Base-by-base conservation (phyloP, 2,888 invertebrate genomes). In the Ornithoptera alexandrae region DNA sequence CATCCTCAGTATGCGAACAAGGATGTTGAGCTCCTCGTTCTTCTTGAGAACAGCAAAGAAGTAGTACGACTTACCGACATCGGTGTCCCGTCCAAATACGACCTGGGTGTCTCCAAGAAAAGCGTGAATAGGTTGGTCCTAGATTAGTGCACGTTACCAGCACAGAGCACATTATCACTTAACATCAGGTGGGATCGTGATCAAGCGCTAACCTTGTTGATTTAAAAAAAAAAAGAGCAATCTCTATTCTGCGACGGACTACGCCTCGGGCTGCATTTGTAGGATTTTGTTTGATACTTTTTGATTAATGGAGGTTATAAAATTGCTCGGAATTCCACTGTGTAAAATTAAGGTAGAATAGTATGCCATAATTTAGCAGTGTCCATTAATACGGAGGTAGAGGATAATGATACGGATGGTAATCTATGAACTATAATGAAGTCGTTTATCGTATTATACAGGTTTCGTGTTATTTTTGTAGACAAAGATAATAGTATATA, bases 181-280 rank as follows among this genome's bases (percentile, higher is more conserved):
- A 30, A 30, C 3, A 30, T 30, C 30, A 30, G 30, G 30, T 30
- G 30, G 30, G 30, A 30, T 30, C 30, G 30, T 30, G 30, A 30
- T 4, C 30, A 30, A 30, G 30, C 30, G 30, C 30, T 30, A 30
- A 30, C 30, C 30, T 30, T 30, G 30, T 30, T 30, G 30, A 3
- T 30, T 30, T 30, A 3, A 30, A 30, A 30, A 30, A 30, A 30
- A 30, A 22, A 22, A 22, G 22, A 30, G 30, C 85, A 85, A 84
- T 79, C 79, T 72, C 66, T 73, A 68, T 66, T 72, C 70, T 71
- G 73, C 73, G 78, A 77, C 75, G 75, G 78, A 76, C 77, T 77
- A 76, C 72, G 88, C 90, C 87, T 73, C 79, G 64, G 84, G 89
- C 71, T 73, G 74, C 76, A 84, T 84, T 85, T 79, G 22, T 58